Conservation (phyloP, 2,888 invertebrate species). For the Cynaeus angustus region DNA sequence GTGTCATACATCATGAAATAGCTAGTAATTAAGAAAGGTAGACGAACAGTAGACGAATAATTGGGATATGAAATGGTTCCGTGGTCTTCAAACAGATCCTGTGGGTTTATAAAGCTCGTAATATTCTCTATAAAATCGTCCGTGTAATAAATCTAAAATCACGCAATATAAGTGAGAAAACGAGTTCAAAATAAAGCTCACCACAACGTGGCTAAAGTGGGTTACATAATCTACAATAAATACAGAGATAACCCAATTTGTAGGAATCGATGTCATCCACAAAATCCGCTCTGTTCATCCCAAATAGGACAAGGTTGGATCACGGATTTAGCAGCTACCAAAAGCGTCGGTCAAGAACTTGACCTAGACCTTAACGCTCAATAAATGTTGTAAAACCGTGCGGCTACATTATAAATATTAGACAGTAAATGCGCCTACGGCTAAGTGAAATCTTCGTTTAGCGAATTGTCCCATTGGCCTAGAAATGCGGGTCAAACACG, state of each 20-base stretch:
- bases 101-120: background rate
- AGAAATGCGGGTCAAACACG: constrained; percentile 60
- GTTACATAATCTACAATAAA: constrained; percentile 56
- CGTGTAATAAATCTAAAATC: constrained; percentile 32
- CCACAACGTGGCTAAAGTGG: constrained; percentile 51
- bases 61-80: too few relatives aligned
- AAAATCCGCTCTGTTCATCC: constrained; percentile 27
- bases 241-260: constrained; percentile 55
- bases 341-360: constrained; percentile 54
- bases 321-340: constrained; percentile 26
- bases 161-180: constrained; percentile 38
- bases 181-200: constrained; percentile 48
- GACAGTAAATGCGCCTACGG: constrained; percentile 61
- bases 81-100: too few relatives aligned
- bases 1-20: too few relatives aligned
- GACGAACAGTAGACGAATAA: too few relatives aligned
- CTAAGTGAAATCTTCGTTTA: constrained; percentile 64
- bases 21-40: too few relatives aligned
- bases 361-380: constrained; percentile 59
- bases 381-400: constrained; percentile 54
- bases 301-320: constrained; percentile 42
- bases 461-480: constrained; percentile 65
- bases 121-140: constrained; percentile 19
- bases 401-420: constrained; percentile 58
- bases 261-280: constrained; percentile 49